phyloP scores from a whole-genome alignment of 2,888 invertebrate species.

The Nephrotoma appendiculata region DNA sequence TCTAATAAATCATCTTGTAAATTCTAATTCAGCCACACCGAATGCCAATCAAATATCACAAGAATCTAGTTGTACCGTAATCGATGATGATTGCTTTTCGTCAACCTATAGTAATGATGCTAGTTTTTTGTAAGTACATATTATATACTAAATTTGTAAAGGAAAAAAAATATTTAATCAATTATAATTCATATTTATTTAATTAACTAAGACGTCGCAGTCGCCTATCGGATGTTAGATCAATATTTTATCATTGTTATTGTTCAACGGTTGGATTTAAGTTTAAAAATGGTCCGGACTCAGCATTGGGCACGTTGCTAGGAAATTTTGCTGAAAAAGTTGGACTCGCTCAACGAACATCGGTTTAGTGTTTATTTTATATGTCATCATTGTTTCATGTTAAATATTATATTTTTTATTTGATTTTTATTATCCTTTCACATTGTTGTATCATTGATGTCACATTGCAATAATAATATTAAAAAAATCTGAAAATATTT shows the following conservation, averaged over 20 bases:
- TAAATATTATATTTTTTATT: not conserved
- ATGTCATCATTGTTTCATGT: not conserved
- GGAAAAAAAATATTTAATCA: not conserved
- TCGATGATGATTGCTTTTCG: constrained; percentile 12
- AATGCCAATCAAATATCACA: constrained; percentile 7
- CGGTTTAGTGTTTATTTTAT: not conserved
- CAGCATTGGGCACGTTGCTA: constrained; percentile 10
- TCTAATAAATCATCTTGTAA: not conserved
- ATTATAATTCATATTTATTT: not conserved
- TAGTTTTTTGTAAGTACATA: constrained; percentile 9
- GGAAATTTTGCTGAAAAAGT: constrained; percentile 13
- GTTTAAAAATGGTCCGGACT: constrained; percentile 12
- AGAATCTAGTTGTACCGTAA: constrained; percentile 8
- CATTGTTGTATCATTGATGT: not conserved
- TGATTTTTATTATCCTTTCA: not conserved
- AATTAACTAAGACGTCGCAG: constrained; percentile 7
- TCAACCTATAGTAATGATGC: constrained; percentile 9
- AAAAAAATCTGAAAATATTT: not conserved
- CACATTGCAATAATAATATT: not conserved
- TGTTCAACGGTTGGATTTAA: constrained; percentile 11
- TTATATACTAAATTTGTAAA: not conserved
- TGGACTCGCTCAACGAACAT: constrained; percentile 7
- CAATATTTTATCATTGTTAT: constrained; percentile 12
- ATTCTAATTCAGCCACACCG: not conserved
- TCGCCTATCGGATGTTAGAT: constrained; percentile 9